Conservation (phyloP, 1,140 invertebrate genomes). For the Bombus waltoni region DNA sequence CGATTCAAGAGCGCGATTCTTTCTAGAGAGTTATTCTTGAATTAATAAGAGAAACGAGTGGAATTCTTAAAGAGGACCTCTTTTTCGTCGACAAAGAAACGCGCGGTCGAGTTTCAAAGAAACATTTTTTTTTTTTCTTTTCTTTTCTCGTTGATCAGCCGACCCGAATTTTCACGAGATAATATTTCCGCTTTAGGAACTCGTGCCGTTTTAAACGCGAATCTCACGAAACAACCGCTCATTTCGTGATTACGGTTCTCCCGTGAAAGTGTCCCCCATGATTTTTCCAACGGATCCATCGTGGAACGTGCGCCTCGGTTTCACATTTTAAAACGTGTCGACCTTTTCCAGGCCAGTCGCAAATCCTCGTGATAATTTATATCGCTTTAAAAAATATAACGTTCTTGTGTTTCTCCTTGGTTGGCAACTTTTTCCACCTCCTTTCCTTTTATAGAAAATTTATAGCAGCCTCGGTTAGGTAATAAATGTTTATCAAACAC, state of each 20-base stretch:
- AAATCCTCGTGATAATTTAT: neutral
- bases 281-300: slow-evolving; percentile 18
- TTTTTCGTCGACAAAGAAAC: slow-evolving; percentile 19
- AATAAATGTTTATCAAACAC: neutral
- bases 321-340: slow-evolving; percentile 13
- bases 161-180: slow-evolving; percentile 34
- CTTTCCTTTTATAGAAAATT: neutral
- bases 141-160: slow-evolving; percentile 15
- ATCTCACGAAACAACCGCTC: neutral
- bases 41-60: slow-evolving; percentile 45
- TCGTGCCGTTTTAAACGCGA: neutral
- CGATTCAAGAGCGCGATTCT: slow-evolving; percentile 18
- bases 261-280: slow-evolving; percentile 24
- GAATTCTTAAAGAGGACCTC: slow-evolving; percentile 25
- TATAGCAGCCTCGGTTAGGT: neutral
- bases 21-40: slow-evolving; percentile 30
- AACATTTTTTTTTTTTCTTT: slow-evolving; percentile 12
- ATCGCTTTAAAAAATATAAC: too few relatives aligned
- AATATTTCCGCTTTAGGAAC: neutral
- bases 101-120: slow-evolving; percentile 12
- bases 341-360: neutral
- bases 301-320: neutral
- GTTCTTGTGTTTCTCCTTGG: neutral
- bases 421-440: neutral
- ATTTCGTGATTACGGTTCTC: slow-evolving; percentile 30